Evolutionary conservation across 1,140 invertebrate species (phyloP), one percentile per base, ranked within the genome.

Genomic region (Nomia melanderi): DNA sequence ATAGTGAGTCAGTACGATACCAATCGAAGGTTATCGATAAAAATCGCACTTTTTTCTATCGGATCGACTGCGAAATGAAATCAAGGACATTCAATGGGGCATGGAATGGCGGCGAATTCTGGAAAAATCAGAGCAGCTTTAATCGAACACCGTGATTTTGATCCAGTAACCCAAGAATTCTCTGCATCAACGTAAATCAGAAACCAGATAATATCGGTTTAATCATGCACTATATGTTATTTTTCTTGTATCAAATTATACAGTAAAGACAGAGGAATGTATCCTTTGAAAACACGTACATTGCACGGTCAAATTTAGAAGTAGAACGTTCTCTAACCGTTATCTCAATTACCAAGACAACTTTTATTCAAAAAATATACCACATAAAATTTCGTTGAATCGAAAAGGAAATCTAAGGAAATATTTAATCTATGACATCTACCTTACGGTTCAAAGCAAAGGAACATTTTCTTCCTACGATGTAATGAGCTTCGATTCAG

Each of bases 1-100:
- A 53, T 59, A 65, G n/a, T 33, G 27, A 74, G 33, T 66, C 47
- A 54, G 47, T 65, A 9, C 60, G 27, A 31, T 29, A 62, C 2
- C 36, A 9, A 25, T 14, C 44, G 71, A 66, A 74, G 62, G 62
- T 66, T 74, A 66, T 57, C 27, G 50, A 44, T 56, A 66, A 74
- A 74, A 74, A 56, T 74, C 14, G 56, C 62, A 27, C 36, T 82
- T 76, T 80, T 82, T 70, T 33, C 75, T 59, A 29, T 33, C 33
- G 36, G 64, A 69, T 76, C 53, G 47, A 27, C 44, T 63, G 44
- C 14, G 39, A 50, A 67, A 81, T 39, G 63, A 50, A 81, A 82
- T 65, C 71, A 76, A 82, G 80, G 78, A 76, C 65, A 53, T 27
- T 29, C 59, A 54, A 47, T 54, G 50, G 53, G 62, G 78, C 80